These are phyloP conservation scores for Chymomyza amoena DNA, from an alignment of 2,888 invertebrate genomes.

Conservation along the genomic window DNA sequence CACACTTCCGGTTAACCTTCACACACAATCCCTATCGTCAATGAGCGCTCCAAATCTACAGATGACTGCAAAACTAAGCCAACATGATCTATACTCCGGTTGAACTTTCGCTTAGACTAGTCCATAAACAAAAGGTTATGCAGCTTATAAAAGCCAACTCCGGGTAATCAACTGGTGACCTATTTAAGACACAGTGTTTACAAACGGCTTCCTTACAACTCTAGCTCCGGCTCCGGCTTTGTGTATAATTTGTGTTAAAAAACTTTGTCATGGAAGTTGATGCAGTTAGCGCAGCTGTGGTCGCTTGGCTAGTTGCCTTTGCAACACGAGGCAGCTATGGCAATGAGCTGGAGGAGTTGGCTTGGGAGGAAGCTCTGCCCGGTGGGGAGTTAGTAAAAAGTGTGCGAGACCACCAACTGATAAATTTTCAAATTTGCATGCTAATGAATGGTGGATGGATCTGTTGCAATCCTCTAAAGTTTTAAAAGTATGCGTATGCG, in stretches of 20 bases:
- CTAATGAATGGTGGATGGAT: conserved; percentile 40
- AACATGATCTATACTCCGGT: background rate
- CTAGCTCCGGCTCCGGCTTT: conserved; percentile 8
- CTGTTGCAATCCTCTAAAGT: conserved; percentile 14
- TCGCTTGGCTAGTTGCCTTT: background rate
- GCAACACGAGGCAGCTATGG: background rate
- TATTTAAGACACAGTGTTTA: background rate
- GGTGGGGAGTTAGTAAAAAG: background rate
- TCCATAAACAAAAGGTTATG: background rate
- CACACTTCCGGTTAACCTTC: background rate
- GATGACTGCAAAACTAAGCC: background rate
- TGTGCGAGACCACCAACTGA: conserved; percentile 23
- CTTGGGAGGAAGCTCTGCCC: background rate
- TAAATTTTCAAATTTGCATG: conserved; percentile 47
- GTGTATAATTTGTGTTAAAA: conserved; percentile 18
- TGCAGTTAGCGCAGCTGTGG: conserved; percentile 6
- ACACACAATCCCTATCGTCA: background rate
- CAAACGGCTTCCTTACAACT: background rate
- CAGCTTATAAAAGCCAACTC: background rate
- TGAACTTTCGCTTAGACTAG: background rate
- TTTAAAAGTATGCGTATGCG: conserved; percentile 15
- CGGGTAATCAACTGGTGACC: background rate
- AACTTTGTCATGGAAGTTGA: conserved; percentile 24
- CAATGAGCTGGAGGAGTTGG: background rate
- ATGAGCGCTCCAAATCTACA: background rate